Evolutionary conservation across 1,140 invertebrate species (phyloP).

Genomic region (Drosophila baimaii): DNA sequence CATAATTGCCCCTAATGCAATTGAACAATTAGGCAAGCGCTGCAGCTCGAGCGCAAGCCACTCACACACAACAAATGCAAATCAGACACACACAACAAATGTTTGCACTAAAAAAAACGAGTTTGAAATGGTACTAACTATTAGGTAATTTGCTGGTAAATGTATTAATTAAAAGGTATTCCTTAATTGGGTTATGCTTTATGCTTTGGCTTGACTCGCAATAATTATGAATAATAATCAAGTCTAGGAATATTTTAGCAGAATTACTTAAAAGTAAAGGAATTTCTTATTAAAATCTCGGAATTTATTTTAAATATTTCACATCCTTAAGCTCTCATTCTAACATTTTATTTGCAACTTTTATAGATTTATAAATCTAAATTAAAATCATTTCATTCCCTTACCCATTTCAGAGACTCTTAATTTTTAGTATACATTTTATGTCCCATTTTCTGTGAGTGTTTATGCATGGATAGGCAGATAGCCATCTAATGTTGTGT

Average conservation of each 20-base stretch:
- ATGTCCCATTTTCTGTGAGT: background rate
- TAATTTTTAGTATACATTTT: background rate
- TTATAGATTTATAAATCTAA: background rate
- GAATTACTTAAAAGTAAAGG: background rate
- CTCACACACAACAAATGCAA: conserved; percentile 33
- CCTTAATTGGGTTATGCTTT: background rate
- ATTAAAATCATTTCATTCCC: background rate
- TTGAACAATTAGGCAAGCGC: conserved; percentile 55
- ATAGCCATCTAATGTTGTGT: conserved; percentile 41
- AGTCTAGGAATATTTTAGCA: background rate
- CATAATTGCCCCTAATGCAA: conserved; percentile 63
- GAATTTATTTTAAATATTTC: too few species aligned
- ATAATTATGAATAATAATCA: background rate
- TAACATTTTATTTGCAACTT: background rate
- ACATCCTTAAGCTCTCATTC: background rate
- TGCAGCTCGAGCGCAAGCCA: conserved; percentile 31
- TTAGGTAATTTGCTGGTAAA: background rate
- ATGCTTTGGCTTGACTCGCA: background rate
- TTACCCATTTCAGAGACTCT: too few species aligned
- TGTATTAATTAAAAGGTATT: background rate
- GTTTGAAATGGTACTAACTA: background rate
- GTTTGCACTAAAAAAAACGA: conserved; percentile 9
- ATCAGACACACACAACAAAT: conserved; percentile 23
- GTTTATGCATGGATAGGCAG: conserved; percentile 29
- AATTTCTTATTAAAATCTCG: too few species aligned